Evolutionary conservation across 2,888 invertebrate species (phyloP).

Genomic region (Drosophila phalerata): DNA sequence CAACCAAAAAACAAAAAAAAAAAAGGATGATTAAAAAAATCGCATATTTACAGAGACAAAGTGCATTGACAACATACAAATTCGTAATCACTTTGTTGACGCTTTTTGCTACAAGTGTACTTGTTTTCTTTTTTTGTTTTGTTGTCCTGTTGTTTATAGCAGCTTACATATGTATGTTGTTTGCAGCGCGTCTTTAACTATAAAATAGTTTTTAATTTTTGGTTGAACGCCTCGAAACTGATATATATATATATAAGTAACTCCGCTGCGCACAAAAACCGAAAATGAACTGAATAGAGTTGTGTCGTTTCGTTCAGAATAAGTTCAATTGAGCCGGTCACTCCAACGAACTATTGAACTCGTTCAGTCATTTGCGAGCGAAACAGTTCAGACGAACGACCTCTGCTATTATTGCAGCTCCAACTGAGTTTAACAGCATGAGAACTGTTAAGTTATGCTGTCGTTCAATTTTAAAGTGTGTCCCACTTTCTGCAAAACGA

Average conservation of each 20-base stretch:
- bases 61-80: conserved; percentile 51
- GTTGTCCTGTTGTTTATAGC: conserved; percentile 19
- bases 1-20: conserved; percentile 12
- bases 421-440: background rate
- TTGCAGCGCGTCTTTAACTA: conserved; percentile 46
- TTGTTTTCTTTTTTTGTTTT: conserved; percentile 20
- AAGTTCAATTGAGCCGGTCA: conserved; percentile 3
- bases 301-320: conserved; percentile 5
- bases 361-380: background rate
- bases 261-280: conserved; percentile 60
- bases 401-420: background rate
- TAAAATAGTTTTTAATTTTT: conserved; percentile 41
- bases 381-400: background rate
- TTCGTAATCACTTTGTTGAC: conserved; percentile 65
- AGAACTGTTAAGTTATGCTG: background rate
- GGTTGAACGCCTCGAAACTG: conserved; percentile 43
- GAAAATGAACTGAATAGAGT: conserved; percentile 53
- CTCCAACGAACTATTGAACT: background rate
- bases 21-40: conserved; percentile 26
- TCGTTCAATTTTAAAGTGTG: background rate
- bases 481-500: background rate
- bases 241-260: conserved; percentile 12
- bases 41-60: conserved; percentile 24
- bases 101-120: conserved; percentile 23
- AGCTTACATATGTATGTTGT: conserved; percentile 39